Evolutionary conservation across 2,113 vertebrate species (phyloP), one percentile per base, ranked within the genome.

Genomic region (Anhinga rufa): DNA sequence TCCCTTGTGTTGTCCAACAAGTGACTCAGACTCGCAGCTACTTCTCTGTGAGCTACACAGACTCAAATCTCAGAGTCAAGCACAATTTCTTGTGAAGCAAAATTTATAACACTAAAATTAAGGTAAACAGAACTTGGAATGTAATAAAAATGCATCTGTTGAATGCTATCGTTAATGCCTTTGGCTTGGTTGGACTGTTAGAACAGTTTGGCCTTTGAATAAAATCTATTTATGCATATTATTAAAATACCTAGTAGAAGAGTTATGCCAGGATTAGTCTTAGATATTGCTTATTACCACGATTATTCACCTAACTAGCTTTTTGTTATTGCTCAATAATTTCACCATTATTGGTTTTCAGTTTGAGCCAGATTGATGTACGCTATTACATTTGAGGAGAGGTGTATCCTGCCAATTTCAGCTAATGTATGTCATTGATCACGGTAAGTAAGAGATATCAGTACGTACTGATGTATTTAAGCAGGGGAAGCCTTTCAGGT

Each of bases 111-210:
- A 26, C 12, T 40, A n/a, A 46, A 26, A 9, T 26, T 52, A 68
- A 69, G 69, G 8, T 5, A 29, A 28, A 49, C 24, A 26, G 38
- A 83, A 29, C 57, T 86, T 60, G 20, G 16, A 57, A 49, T 34
- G 36, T 3, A 7, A 44, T 31, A 86, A 79, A 72, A 80, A 34
- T 3, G 9, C 14, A 9, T 57, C 40, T 55, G 12, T 40, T 58
- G 49, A 51, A 22, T 0, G 0, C 17, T 49, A 5, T 52, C 28
- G 79, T 38, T 69, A 25, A 46, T 66, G 21, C 29, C 32, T 79
- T 57, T 55, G n/a, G 15, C 25, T 57, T 89, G 60, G 8, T 22
- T 79, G 77, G 54, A 24, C 29, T 82, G 28, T 24, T 38, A 24
- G 49, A 58, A 72, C 57, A 65, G 38, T 3, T 14, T 69, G n/a